These are phyloP conservation scores for Jacana jacana DNA, from an alignment of 2,113 vertebrate species.

Conservation along the genomic window DNA sequence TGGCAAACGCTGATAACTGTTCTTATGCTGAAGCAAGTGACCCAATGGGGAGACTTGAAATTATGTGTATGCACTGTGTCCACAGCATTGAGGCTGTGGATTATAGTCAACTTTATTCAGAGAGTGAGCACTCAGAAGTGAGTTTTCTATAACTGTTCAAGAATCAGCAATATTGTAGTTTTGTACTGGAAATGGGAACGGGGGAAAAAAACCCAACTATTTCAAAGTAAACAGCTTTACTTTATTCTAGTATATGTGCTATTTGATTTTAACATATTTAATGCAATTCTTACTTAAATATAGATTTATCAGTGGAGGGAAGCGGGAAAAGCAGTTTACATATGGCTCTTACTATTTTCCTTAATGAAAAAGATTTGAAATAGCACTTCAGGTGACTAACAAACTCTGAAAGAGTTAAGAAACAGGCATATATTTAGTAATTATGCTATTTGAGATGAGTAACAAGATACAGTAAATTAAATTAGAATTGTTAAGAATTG, in stretches of 20 bases:
- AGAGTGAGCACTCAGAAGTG: neutral
- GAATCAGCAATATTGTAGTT: neutral
- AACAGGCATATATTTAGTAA: neutral
- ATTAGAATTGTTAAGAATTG: neutral
- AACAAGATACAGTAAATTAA: neutral
- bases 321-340: neutral
- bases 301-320: neutral
- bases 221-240: neutral
- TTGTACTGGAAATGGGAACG: neutral
- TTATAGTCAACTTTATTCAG: neutral
- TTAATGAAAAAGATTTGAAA: neutral
- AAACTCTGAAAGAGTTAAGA: neutral
- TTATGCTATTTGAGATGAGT: neutral
- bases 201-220: neutral
- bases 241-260: neutral
- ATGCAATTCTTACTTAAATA: neutral
- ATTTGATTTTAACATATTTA: neutral
- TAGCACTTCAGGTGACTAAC: neutral
- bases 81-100: neutral
- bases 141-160: neutral
- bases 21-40: neutral
- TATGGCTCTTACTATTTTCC: neutral
- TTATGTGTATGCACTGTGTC: fast-evolving
- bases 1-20: neutral
- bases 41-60: neutral